Evolutionary conservation across 2,797 vertebrate species (phyloP).

Genomic region (Iguana delicatissima): DNA sequence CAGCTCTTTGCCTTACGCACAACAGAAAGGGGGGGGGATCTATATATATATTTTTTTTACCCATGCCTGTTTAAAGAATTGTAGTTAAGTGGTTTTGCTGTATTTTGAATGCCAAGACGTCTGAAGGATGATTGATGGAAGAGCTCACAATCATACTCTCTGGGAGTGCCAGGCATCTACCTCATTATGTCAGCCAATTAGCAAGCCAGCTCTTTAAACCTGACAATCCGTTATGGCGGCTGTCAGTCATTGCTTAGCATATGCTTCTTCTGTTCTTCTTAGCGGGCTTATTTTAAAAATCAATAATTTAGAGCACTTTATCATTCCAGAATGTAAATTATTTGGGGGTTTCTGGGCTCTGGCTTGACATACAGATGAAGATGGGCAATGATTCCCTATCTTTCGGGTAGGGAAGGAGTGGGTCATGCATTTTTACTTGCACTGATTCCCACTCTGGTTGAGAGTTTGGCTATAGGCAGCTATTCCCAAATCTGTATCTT

Average conservation of each 20-base stretch:
- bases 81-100: conserved; percentile 74
- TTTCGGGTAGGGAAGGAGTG: conserved; percentile 15
- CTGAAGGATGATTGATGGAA: conserved; percentile 73
- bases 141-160: conserved; percentile 71
- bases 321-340: conserved; percentile 53
- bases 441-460: neutral
- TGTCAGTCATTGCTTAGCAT: conserved; percentile 73
- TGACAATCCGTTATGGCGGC: conserved; percentile 78
- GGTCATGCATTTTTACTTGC: conserved; percentile 23
- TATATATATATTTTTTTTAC: conserved; percentile 35
- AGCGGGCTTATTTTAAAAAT: conserved; percentile 31
- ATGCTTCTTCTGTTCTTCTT: conserved; percentile 68
- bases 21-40: conserved; percentile 51
- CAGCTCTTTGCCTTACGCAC: conserved; percentile 72
- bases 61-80: conserved; percentile 73
- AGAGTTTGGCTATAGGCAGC: neutral
- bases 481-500: neutral
- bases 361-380: conserved; percentile 37
- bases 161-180: conserved; percentile 72
- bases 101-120: conserved; percentile 75
- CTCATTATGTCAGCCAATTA: conserved; percentile 78
- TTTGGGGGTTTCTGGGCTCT: conserved; percentile 29
- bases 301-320: conserved; percentile 28
- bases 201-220: conserved; percentile 75
- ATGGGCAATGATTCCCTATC: conserved; percentile 44